These are phyloP conservation scores for Austrolebias charrua DNA, from an alignment of 2,797 vertebrate species.

Conservation along the genomic window DNA sequence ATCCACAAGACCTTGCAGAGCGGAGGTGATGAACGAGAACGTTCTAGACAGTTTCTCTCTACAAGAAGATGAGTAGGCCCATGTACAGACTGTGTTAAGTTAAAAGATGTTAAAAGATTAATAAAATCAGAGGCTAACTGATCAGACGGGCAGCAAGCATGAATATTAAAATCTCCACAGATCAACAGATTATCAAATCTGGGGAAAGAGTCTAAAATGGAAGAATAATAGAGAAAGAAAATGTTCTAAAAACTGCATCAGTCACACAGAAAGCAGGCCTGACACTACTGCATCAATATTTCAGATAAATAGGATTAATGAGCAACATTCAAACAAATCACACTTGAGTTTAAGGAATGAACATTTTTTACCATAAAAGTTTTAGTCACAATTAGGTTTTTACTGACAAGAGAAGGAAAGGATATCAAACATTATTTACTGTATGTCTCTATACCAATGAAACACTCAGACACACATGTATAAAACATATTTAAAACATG, in stretches of 20 bases:
- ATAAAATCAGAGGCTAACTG: too few relatives aligned
- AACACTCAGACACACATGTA: background rate
- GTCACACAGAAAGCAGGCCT: conserved; percentile 64
- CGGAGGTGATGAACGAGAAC: conserved; percentile 63
- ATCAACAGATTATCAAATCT: too few relatives aligned
- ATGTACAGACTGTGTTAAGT: too few relatives aligned
- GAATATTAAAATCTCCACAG: too few relatives aligned
- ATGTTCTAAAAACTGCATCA: conserved; percentile 66
- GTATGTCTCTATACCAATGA: background rate
- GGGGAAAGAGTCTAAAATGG: too few relatives aligned
- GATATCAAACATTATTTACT: conserved; percentile 19
- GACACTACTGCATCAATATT: conserved; percentile 72
- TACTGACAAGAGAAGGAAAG: conserved; percentile 20
- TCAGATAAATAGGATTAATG: conserved; percentile 73
- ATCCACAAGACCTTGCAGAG: conserved; percentile 67
- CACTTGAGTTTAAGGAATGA: conserved; percentile 61
- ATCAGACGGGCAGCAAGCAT: too few relatives aligned
- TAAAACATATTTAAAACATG: background rate
- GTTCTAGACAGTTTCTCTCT: conserved; percentile 53
- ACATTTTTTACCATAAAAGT: conserved; percentile 48
- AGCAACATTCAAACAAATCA: conserved; percentile 72
- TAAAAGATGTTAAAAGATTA: too few relatives aligned
- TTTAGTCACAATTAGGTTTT: conserved; percentile 43
- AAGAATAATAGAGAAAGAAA: conserved; percentile 56
- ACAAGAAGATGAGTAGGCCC: too few relatives aligned